These are phyloP conservation scores for Rhineura floridana DNA, from an alignment of 2,113 vertebrate genomes.

Conservation along the genomic window DNA sequence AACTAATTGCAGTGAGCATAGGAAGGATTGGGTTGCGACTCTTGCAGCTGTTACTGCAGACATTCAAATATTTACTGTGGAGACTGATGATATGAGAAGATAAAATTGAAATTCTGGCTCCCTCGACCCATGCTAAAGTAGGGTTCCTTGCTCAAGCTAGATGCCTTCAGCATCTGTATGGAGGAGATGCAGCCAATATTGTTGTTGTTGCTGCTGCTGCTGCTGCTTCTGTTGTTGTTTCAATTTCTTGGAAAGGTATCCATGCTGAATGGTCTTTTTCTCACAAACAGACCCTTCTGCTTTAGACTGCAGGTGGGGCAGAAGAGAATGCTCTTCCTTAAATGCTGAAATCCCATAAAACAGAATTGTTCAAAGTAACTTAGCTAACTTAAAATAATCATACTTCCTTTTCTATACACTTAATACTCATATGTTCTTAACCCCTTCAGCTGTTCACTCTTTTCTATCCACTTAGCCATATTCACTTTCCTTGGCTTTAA, in stretches of 20 bases:
- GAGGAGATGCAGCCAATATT: neutral
- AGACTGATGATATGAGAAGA: constrained; percentile 1
- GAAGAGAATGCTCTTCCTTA: neutral
- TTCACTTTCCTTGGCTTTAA: neutral
- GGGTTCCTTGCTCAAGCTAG: neutral
- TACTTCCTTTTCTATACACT: neutral
- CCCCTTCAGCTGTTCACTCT: neutral
- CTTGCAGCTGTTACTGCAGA: neutral
- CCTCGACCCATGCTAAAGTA: neutral
- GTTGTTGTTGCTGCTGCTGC: neutral
- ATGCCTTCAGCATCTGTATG: neutral
- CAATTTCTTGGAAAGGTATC: neutral
- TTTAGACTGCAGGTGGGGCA: neutral
- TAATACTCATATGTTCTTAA: neutral
- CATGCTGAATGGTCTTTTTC: neutral
- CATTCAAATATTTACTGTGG: constrained; percentile 3
- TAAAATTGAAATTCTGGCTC: neutral
- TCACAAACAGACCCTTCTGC: neutral
- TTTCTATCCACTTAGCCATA: neutral
- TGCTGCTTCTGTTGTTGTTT: neutral
- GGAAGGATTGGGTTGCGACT: neutral
- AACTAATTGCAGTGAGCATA: neutral
- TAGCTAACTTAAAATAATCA: neutral
- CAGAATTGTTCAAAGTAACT: neutral
- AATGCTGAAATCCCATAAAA: neutral